Evolutionary conservation across 2,888 invertebrate genomes (phyloP).

Genomic region (Calameuta pallipes): DNA sequence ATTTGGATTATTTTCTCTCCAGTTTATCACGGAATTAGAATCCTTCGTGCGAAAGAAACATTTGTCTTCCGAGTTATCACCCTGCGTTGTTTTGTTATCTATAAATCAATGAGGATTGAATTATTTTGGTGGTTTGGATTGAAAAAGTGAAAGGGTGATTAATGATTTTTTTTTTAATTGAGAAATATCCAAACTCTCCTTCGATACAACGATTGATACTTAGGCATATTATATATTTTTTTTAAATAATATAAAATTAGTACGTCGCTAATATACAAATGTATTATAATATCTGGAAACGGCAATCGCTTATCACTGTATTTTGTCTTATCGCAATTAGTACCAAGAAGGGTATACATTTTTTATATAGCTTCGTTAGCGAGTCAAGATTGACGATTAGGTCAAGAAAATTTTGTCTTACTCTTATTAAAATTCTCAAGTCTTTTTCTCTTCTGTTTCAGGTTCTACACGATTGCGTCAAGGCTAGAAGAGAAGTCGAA

Average conservation of each 20-base stretch:
- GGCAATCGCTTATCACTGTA: too few relatives aligned
- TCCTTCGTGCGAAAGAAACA: not conserved
- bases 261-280: too few relatives aligned
- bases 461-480: constrained; percentile 91
- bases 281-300: too few relatives aligned
- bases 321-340: too few relatives aligned
- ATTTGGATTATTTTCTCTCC: not conserved
- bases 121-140: not conserved
- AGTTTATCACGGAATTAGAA: not conserved
- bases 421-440: not conserved
- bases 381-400: not conserved
- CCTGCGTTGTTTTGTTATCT: not conserved
- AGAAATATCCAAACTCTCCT: not conserved
- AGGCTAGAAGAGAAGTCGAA: constrained; percentile 94
- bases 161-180: not conserved
- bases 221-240: too few relatives aligned
- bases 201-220: not conserved
- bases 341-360: not conserved
- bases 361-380: not conserved
- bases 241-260: too few relatives aligned
- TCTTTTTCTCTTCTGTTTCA: constrained; percentile 51
- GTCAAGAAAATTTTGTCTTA: not conserved
- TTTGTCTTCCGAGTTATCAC: not conserved
- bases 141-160: not conserved
- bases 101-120: not conserved